Percentiles rank a stretch among this genome's conserved stretches.
phyloP scores from a whole-genome alignment of 2,113 vertebrate genomes.

The Cygnus atratus region DNA sequence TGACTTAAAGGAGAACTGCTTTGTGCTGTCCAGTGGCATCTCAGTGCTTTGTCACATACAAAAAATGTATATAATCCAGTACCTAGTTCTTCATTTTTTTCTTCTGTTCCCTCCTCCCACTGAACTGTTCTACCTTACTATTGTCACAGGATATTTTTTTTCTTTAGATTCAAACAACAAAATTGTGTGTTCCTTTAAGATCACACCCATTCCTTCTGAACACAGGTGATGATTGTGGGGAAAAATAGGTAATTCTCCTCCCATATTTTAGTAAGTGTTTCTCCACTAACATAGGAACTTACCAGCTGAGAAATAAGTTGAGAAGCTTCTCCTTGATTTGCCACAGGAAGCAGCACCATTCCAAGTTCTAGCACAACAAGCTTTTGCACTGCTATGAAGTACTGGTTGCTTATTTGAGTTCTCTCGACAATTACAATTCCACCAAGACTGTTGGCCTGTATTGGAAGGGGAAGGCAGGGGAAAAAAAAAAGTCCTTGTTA shows the following conservation, averaged over 20 bases:
- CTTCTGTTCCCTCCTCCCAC: neutral
- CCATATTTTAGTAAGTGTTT: neutral
- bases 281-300: slow-evolving; percentile 40
- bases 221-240: neutral
- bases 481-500: neutral
- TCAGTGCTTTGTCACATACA: neutral
- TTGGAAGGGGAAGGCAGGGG: neutral
- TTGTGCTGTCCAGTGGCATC: neutral
- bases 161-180: neutral
- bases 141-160: neutral
- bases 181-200: neutral
- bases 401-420: slow-evolving; percentile 85
- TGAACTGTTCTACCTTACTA: neutral
- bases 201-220: neutral
- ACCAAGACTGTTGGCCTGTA: slow-evolving; percentile 79
- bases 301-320: slow-evolving; percentile 88
- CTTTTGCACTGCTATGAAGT: slow-evolving; percentile 86
- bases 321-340: slow-evolving; percentile 83
- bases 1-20: neutral
- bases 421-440: slow-evolving; percentile 87
- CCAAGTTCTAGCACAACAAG: slow-evolving; percentile 90
- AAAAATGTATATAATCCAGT: neutral
- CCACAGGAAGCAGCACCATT: slow-evolving; percentile 86
- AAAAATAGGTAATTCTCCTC: neutral
- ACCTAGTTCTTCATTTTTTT: neutral